A percentile compares a stretch with the other conserved stretches of the same genome.
Conservation (phyloP, 2,113 vertebrate genomes). For the Chrysemys picta region DNA sequence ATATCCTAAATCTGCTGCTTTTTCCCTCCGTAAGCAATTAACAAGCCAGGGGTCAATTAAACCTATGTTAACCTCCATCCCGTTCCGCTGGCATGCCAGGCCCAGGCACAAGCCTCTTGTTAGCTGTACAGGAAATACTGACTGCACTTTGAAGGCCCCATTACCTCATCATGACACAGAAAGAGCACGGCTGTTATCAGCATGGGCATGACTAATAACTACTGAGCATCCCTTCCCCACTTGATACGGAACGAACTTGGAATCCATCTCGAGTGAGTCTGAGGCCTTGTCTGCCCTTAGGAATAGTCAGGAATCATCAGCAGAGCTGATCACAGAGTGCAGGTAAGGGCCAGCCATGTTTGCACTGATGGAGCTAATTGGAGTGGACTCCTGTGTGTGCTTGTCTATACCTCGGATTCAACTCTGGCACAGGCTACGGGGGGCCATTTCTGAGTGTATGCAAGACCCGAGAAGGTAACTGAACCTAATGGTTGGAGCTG, state of each 20-base stretch:
- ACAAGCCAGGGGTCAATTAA: conserved; percentile 60
- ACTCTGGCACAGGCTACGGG: not conserved
- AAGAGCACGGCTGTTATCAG: not conserved
- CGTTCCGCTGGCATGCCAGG: not conserved
- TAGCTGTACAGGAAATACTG: not conserved
- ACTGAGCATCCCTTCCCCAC: not conserved
- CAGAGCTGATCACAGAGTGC: too few species aligned
- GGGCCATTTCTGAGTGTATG: not conserved
- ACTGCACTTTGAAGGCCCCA: not conserved
- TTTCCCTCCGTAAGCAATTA: conserved; percentile 35
- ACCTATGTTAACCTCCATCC: conserved; percentile 26
- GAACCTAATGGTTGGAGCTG: not conserved
- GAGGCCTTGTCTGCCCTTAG: not conserved
- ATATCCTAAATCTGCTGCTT: conserved; percentile 14
- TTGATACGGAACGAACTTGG: not conserved
- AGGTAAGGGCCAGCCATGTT: not conserved
- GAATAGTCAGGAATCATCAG: not conserved
- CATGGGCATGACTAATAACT: not conserved
- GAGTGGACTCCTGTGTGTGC: not conserved
- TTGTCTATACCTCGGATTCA: not conserved
- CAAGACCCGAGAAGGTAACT: not conserved
- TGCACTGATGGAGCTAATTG: not conserved
- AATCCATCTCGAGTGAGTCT: not conserved
- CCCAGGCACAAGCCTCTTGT: not conserved
- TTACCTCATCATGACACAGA: not conserved